These are phyloP conservation scores for Gadopsis marmoratus DNA, from an alignment of 2,797 vertebrate species.

Conservation along the genomic window DNA sequence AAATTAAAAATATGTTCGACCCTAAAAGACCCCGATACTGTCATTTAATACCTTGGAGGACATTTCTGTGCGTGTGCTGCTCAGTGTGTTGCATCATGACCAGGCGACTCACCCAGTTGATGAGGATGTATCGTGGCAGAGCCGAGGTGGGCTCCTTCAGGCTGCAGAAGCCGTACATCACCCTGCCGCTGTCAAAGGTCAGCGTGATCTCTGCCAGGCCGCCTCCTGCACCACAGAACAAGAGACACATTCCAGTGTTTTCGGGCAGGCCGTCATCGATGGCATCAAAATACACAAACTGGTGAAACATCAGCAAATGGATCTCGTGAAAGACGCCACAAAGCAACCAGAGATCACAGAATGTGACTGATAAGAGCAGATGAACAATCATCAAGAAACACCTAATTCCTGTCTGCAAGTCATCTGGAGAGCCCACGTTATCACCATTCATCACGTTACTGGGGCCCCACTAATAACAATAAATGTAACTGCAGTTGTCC, in stretches of 20 bases:
- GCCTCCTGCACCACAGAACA: constrained; percentile 83
- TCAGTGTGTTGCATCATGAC: neutral
- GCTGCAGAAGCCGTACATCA: constrained; percentile 99
- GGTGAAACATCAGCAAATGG: neutral
- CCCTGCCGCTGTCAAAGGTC: constrained; percentile 92
- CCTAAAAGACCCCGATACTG: constrained; percentile 7
- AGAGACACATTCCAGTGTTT: neutral
- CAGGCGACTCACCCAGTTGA: constrained; percentile 92
- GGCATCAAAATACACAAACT: neutral
- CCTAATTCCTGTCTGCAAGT: neutral
- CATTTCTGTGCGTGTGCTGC: neutral
- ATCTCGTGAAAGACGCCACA: neutral
- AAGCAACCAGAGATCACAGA: neutral
- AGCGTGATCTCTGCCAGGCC: constrained; percentile 92
- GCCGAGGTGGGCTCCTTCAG: constrained; percentile 92
- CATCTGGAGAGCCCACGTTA: no score
- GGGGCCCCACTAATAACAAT: no score
- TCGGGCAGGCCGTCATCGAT: neutral
- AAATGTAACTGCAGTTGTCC: no score
- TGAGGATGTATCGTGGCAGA: constrained; percentile 96
- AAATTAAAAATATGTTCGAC: constrained; percentile 35
- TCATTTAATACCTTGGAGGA: neutral
- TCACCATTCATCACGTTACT: neutral
- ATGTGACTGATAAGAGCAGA: neutral
- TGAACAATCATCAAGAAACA: neutral